These are phyloP conservation scores for Hydriomena furcata DNA, from an alignment of 2,888 invertebrate species.

Conservation along the genomic window DNA sequence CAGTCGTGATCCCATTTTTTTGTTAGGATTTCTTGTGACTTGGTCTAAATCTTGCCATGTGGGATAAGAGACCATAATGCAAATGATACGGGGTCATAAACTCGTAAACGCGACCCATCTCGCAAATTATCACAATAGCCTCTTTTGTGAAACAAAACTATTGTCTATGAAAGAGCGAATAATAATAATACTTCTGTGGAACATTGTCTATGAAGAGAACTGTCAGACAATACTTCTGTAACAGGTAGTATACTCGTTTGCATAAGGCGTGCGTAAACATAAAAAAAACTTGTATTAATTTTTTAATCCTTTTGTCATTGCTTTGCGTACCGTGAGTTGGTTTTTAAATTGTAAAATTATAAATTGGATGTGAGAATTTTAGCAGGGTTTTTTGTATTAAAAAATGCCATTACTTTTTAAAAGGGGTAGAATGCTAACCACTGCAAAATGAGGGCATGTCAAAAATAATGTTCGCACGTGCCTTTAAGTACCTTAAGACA, in stretches of 20 bases:
- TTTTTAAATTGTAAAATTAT: constrained; percentile 11
- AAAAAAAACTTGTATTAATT: constrained; percentile 7
- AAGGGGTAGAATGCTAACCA: too few relatives aligned
- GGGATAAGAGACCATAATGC: too few relatives aligned
- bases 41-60: too few relatives aligned
- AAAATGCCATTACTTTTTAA: neutral
- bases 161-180: constrained; percentile 22
- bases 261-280: constrained; percentile 15
- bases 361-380: neutral
- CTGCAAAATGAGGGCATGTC: too few relatives aligned
- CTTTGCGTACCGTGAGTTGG: neutral
- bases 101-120: constrained; percentile 7
- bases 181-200: constrained; percentile 9
- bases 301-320: constrained; percentile 5
- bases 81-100: too few relatives aligned
- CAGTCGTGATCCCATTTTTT: too few relatives aligned
- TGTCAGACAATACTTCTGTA: constrained; percentile 2
- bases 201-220: constrained; percentile 17
- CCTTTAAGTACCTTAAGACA: too few relatives aligned
- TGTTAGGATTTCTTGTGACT: too few relatives aligned
- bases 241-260: constrained; percentile 23
- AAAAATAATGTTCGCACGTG: too few relatives aligned
- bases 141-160: constrained; percentile 14
- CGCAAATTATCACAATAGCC: constrained; percentile 18
- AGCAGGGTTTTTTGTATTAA: neutral